Evolutionary conservation across 37 sponge, comb jelly and placozoan species (phyloP).

Genomic region (Cliona cf. orientalis): DNA sequence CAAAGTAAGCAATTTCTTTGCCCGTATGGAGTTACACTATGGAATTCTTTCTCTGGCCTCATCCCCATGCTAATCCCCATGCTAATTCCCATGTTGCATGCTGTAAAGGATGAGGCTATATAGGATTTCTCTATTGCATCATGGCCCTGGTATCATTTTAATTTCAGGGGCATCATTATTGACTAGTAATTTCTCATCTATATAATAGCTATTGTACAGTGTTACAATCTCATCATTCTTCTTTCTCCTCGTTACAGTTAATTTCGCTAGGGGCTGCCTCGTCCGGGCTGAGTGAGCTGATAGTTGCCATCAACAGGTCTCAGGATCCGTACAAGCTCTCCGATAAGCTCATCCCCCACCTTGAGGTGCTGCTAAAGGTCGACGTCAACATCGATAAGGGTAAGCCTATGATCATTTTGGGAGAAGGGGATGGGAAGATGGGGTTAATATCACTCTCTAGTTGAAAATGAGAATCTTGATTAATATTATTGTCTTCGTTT

Average conservation of each 20-base stretch:
- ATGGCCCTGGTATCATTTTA: not conserved
- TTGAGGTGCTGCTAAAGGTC: constrained; percentile 54
- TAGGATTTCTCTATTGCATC: too few relatives aligned
- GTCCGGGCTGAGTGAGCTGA: constrained; percentile 70
- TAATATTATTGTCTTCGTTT: not conserved
- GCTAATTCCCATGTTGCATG: constrained; percentile 7
- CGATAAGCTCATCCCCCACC: constrained; percentile 61
- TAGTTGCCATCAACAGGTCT: constrained; percentile 63
- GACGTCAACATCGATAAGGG: constrained; percentile 32
- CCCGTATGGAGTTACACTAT: too few relatives aligned
- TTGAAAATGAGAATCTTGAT: not conserved
- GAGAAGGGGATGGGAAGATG: constrained; percentile 24
- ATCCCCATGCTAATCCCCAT: too few relatives aligned
- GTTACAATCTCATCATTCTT: not conserved
- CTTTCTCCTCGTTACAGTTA: constrained; percentile 29
- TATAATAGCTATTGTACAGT: not conserved
- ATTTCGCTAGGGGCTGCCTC: constrained; percentile 57
- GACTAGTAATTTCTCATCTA: not conserved
- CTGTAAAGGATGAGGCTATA: too few relatives aligned
- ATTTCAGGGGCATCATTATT: not conserved
- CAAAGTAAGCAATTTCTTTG: too few relatives aligned
- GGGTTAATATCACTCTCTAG: constrained; percentile 12
- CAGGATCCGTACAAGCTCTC: constrained; percentile 69
- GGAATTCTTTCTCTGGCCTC: not conserved
- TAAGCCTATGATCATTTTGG: not conserved